Conservation (phyloP, 2,113 vertebrate species). For the Smithornis capensis region DNA sequence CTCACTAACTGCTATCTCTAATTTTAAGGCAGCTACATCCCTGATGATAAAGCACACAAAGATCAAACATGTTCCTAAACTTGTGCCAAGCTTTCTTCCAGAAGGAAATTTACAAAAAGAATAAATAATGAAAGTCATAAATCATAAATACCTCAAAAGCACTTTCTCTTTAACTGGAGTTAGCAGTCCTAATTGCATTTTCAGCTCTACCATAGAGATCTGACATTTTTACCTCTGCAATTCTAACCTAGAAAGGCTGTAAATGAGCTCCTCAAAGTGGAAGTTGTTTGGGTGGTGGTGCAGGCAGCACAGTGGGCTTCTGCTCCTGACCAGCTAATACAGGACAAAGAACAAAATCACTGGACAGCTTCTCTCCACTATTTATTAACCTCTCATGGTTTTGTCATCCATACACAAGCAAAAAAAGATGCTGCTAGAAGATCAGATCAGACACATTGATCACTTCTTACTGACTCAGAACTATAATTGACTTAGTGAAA, state of each 20-base stretch:
- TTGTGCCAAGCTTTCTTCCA: neutral
- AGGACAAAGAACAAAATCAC: neutral
- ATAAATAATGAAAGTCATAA: conserved; percentile 45
- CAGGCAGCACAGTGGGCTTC: neutral
- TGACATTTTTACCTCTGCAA: conserved; percentile 13
- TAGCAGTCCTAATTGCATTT: neutral
- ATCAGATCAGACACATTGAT: conserved; percentile 42
- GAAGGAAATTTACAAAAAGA: conserved; percentile 24
- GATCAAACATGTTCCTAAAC: neutral
- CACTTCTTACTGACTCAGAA: conserved; percentile 45
- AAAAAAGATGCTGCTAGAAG: conserved; percentile 15
- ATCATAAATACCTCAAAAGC: conserved; percentile 3
- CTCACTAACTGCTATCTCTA: conserved; percentile 20
- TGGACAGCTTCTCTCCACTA: neutral
- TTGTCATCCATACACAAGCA: neutral
- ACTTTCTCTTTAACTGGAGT: neutral
- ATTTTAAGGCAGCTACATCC: conserved; percentile 30
- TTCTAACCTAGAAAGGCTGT: neutral
- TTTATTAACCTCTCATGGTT: conserved; percentile 56
- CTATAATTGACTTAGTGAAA: conserved; percentile 30
- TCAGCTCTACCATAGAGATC: neutral
- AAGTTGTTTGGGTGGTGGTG: neutral
- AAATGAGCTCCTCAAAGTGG: neutral
- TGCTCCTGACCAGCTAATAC: neutral
- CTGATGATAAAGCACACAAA: neutral